These are phyloP conservation scores for Chrosomus eos DNA, from an alignment of 2,797 vertebrate species.

Conservation along the genomic window DNA sequence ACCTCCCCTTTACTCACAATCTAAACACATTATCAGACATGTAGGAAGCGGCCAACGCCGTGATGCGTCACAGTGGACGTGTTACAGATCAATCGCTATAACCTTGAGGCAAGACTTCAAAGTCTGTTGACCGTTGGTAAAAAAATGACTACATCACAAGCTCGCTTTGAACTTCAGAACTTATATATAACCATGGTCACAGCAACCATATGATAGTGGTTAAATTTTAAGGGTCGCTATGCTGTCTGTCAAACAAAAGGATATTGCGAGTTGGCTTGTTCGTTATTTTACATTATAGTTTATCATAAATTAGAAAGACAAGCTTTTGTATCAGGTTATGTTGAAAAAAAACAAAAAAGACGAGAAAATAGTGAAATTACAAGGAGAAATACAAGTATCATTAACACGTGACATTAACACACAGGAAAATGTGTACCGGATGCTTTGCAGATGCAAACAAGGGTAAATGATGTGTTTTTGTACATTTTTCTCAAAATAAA, in stretches of 20 bases:
- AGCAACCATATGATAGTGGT: not conserved
- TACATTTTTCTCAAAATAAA: no score
- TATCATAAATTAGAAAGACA: not conserved
- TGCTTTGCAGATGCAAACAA: no score
- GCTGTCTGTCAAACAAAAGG: not conserved
- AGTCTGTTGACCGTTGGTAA: not conserved
- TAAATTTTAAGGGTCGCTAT: not conserved
- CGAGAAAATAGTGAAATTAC: no score
- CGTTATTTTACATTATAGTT: not conserved
- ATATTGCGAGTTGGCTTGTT: not conserved
- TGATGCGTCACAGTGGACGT: not conserved
- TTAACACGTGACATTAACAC: no score
- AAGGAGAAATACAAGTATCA: no score
- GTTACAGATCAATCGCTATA: not conserved
- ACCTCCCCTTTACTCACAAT: not conserved
- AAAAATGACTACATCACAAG: not conserved
- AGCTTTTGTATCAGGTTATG: not conserved
- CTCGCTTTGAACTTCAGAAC: not conserved
- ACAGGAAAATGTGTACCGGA: no score
- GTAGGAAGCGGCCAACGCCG: not conserved
- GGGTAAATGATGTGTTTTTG: no score
- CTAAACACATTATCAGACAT: no score
- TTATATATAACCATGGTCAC: not conserved
- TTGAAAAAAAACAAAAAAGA: no score
- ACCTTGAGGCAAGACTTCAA: not conserved